phyloP scores from a whole-genome alignment of 2,797 vertebrate genomes.

The Phoeniculus purpureus region DNA sequence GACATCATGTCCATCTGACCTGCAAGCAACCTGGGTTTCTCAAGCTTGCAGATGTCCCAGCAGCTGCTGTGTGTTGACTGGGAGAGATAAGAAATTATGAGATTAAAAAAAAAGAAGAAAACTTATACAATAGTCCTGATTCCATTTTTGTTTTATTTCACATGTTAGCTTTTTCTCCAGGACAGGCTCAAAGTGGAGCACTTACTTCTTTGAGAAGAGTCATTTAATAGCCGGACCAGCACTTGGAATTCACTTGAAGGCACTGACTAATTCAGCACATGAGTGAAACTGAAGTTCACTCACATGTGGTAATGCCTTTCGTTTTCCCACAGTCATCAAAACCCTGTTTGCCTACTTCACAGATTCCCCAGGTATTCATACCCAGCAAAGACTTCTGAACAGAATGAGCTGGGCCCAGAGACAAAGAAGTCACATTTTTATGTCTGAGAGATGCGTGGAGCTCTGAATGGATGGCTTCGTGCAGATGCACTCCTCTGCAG shows the following conservation, averaged over 20 bases:
- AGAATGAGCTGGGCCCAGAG: not conserved
- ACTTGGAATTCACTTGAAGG: constrained; percentile 55
- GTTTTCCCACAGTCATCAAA: constrained; percentile 66
- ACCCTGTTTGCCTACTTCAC: constrained; percentile 43
- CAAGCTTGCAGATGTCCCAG: not conserved
- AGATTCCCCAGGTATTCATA: constrained; percentile 37
- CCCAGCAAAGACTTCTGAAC: not conserved
- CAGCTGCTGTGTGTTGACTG: not conserved
- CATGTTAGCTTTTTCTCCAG: not conserved
- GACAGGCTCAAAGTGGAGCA: not conserved
- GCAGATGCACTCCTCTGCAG: not conserved
- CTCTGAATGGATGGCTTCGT: not conserved
- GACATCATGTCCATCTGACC: not conserved
- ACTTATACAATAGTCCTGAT: not conserved
- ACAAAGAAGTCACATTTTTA: not conserved
- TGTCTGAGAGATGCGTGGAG: not conserved
- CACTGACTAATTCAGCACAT: constrained; percentile 60
- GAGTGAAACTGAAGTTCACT: constrained; percentile 59
- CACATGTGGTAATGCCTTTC: constrained; percentile 31
- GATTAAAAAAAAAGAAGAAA: not conserved
- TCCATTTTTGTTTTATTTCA: not conserved
- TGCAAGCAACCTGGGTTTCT: not conserved
- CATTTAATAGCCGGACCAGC: constrained; percentile 11
- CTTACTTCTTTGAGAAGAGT: not conserved
- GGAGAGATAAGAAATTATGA: not conserved